Conservation (phyloP, 2,113 vertebrate species). For the Diadophis punctatus region DNA sequence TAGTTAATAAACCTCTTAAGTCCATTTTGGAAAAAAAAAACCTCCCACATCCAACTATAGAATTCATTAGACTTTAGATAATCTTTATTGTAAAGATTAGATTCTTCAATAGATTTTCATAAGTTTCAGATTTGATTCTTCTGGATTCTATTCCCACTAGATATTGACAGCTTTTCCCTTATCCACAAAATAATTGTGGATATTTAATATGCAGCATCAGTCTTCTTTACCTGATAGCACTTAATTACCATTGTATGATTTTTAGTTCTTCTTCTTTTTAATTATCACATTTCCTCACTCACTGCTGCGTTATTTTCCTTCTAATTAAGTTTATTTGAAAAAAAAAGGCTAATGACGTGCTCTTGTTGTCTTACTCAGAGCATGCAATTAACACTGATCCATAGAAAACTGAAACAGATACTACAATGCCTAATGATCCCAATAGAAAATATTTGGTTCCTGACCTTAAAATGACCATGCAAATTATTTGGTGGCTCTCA, state of each 20-base stretch:
- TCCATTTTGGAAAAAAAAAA: too few relatives aligned
- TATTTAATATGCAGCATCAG: neutral
- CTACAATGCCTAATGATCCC: conserved; percentile 30
- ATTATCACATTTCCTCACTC: conserved; percentile 19
- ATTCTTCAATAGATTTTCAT: neutral
- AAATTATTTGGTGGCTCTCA: neutral
- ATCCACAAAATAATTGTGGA: neutral
- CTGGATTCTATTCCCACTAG: neutral
- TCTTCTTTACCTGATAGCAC: conserved; percentile 5
- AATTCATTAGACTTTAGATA: neutral
- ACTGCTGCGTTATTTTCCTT: conserved; percentile 48
- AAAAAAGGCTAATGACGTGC: conserved; percentile 28
- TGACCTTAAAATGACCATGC: neutral
- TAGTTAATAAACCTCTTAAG: neutral
- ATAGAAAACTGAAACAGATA: conserved; percentile 21
- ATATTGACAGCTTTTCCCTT: neutral
- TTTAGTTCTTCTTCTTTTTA: conserved; percentile 40
- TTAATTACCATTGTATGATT: conserved; percentile 23
- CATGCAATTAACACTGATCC: conserved; percentile 41
- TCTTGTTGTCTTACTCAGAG: conserved; percentile 44
- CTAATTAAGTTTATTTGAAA: conserved; percentile 54
- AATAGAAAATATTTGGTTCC: conserved; percentile 33
- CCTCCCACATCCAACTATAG: neutral
- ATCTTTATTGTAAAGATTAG: neutral
- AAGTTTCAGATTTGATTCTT: neutral